These are phyloP conservation scores for Lepidochitona cinerea DNA, from an alignment of 2,888 invertebrate genomes.

Conservation along the genomic window DNA sequence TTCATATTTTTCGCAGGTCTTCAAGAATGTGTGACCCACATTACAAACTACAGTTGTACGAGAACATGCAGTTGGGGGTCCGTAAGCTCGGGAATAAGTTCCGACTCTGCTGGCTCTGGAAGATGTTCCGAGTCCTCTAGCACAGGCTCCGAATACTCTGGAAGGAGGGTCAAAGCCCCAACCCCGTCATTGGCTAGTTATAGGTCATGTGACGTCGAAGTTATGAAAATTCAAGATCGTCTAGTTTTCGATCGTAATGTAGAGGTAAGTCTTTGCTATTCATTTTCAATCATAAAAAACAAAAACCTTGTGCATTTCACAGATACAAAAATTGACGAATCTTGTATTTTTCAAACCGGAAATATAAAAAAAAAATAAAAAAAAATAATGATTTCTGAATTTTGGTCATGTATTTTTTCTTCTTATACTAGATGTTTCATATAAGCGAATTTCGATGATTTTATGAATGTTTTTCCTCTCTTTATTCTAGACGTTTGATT, in stretches of 20 bases:
- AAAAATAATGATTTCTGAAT: too few species aligned
- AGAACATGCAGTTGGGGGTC: conserved; percentile 31
- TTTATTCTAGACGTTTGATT: conserved; percentile 53
- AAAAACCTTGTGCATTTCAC: too few species aligned
- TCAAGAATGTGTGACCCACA: conserved; percentile 51
- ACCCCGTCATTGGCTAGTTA: conserved; percentile 4
- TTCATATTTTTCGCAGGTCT: conserved; percentile 32
- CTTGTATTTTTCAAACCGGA: too few species aligned
- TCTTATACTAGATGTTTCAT: too few species aligned
- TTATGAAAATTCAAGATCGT: conserved; percentile 60
- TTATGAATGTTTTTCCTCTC: not conserved
- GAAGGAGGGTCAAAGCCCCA: not conserved
- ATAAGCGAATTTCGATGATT: too few species aligned
- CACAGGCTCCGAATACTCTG: conserved; percentile 10
- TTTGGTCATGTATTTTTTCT: too few species aligned
- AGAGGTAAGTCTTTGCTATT: conserved; percentile 42
- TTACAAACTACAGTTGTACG: conserved; percentile 54
- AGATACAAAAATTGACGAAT: too few species aligned
- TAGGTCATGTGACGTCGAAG: conserved; percentile 53
- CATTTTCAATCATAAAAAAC: too few species aligned
- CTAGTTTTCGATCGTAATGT: conserved; percentile 60
- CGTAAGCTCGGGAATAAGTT: conserved; percentile 22
- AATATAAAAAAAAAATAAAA: too few species aligned
- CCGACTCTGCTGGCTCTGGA: conserved; percentile 9
- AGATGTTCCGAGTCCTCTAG: conserved; percentile 28